These are phyloP conservation scores for Urocyon cinereoargenteus DNA, from an alignment of 2,797 vertebrate species.

Conservation along the genomic window DNA sequence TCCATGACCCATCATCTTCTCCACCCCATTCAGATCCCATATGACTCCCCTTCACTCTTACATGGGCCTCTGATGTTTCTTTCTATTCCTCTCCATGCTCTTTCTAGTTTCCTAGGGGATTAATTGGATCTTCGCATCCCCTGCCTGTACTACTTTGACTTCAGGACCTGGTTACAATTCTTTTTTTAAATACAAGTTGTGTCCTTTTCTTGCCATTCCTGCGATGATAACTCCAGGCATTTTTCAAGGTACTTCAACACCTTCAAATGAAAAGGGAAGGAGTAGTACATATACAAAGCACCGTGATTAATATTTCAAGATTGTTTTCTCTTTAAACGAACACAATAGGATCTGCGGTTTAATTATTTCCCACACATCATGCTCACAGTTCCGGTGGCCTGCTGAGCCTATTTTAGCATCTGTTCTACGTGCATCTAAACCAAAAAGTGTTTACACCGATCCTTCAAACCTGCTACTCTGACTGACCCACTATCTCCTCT, in stretches of 20 bases:
- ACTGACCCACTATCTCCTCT: background rate
- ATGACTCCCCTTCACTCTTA: background rate
- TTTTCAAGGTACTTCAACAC: background rate
- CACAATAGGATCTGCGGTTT: background rate
- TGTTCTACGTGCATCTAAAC: background rate
- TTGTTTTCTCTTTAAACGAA: background rate
- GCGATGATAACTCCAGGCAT: background rate
- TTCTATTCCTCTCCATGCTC: background rate
- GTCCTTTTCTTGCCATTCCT: background rate
- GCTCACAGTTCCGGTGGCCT: background rate
- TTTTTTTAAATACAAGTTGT: background rate
- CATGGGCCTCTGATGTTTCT: rapidly evolving
- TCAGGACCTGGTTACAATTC: background rate
- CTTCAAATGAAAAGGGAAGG: background rate
- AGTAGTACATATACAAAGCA: background rate
- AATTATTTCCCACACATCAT: background rate
- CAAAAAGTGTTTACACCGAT: background rate
- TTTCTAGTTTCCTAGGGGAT: background rate
- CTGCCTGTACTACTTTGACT: background rate
- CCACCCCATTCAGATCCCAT: background rate
- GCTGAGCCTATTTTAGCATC: background rate
- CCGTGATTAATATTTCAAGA: background rate
- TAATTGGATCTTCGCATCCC: background rate
- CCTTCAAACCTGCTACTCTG: background rate
- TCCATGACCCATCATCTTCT: too few species aligned